Evolutionary conservation across 64 coral and sea anemone species (phyloP).

Genomic region (Pocillopora verrucosa): DNA sequence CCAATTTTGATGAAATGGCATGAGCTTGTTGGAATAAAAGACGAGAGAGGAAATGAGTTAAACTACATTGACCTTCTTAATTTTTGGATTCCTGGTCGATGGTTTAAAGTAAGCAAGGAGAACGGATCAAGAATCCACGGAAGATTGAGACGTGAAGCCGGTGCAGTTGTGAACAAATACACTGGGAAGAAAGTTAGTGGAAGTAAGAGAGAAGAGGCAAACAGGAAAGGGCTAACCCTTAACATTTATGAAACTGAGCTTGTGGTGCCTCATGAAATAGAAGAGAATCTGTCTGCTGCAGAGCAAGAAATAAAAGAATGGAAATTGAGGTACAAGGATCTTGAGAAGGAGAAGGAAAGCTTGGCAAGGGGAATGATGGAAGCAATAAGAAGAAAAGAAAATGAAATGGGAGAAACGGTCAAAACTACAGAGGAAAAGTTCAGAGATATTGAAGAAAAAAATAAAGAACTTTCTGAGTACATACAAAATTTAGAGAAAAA

Average conservation of each 20-base stretch:
- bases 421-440: slow-evolving; percentile 5
- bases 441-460: slow-evolving; percentile 17
- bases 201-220: slow-evolving; percentile 23
- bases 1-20: slow-evolving; percentile 33
- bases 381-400: slow-evolving; percentile 25
- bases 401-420: slow-evolving; percentile 29
- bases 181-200: slow-evolving; percentile 19
- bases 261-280: slow-evolving; percentile 13
- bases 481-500: slow-evolving; percentile 41
- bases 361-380: background rate
- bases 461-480: slow-evolving; percentile 48
- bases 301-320: slow-evolving; percentile 16
- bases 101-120: slow-evolving; percentile 27
- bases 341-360: too few species aligned
- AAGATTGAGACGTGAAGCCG: slow-evolving; percentile 46
- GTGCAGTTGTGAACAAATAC: slow-evolving; percentile 32
- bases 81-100: slow-evolving; percentile 36
- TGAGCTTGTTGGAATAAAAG: slow-evolving; percentile 34
- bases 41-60: slow-evolving; percentile 16
- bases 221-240: slow-evolving; percentile 13
- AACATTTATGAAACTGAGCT: slow-evolving; percentile 24
- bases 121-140: slow-evolving; percentile 35
- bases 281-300: background rate
- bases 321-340: slow-evolving; percentile 12
- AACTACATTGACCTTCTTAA: slow-evolving; percentile 47